phyloP scores from a whole-genome alignment of 2,797 vertebrate species.

The Gambusia yucatana region DNA sequence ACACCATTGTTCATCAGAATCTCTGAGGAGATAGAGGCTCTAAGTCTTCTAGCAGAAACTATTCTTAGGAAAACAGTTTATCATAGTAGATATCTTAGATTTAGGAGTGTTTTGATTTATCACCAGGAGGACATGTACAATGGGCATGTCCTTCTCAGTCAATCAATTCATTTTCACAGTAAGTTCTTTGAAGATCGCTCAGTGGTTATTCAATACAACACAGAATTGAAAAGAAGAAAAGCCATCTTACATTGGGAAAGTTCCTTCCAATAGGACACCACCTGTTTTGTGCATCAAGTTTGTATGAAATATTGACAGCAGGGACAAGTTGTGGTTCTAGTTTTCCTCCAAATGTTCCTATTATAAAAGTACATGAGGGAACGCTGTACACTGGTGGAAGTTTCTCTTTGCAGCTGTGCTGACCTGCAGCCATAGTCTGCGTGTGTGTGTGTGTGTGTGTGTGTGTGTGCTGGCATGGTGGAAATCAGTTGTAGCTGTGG shows the following conservation, averaged over 20 bases:
- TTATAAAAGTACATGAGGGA: slow-evolving; percentile 66
- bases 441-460: slow-evolving; percentile 21
- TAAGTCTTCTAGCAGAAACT: slow-evolving; percentile 79
- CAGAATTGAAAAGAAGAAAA: slow-evolving; percentile 36
- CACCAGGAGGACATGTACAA: slow-evolving; percentile 60
- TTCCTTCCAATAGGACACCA: slow-evolving; percentile 62
- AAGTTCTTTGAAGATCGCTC: slow-evolving; percentile 64
- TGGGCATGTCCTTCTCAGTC: slow-evolving; percentile 65
- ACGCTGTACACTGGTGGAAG: slow-evolving; percentile 65
- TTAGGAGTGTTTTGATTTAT: slow-evolving; percentile 66
- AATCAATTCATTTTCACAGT: slow-evolving; percentile 72
- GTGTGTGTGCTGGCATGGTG: slow-evolving; percentile 40
- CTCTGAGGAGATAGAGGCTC: slow-evolving; percentile 70
- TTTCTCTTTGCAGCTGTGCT: slow-evolving; percentile 71
- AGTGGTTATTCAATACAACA: slow-evolving; percentile 66
- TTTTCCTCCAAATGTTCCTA: slow-evolving; percentile 63
- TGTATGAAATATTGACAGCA: slow-evolving; percentile 71
- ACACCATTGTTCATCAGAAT: slow-evolving; percentile 79
- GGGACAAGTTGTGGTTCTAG: slow-evolving; percentile 63
- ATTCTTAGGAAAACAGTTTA: slow-evolving; percentile 66
- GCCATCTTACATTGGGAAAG: slow-evolving; percentile 50
- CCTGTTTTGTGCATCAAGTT: slow-evolving; percentile 71
- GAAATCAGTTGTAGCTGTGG: slow-evolving; percentile 47
- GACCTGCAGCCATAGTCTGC: slow-evolving; percentile 54
- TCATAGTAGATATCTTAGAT: slow-evolving; percentile 62